phyloP scores from a whole-genome alignment of 2,797 vertebrate genomes.

The Girardinus metallicus region DNA sequence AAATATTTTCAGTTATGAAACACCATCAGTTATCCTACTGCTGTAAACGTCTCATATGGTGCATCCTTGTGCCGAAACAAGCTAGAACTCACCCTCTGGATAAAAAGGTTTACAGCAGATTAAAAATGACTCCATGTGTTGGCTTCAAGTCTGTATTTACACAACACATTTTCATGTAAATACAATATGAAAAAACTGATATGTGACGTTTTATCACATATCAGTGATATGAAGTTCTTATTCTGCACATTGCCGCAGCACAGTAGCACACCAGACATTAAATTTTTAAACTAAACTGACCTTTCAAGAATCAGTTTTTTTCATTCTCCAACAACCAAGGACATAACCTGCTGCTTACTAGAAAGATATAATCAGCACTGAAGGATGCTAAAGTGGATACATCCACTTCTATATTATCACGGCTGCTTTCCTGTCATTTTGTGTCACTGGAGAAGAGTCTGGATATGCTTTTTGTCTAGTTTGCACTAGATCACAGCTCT shows the following conservation, averaged over 20 bases:
- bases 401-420: slow-evolving; percentile 3
- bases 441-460: slow-evolving; percentile 27
- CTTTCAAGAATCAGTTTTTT: slow-evolving; percentile 1
- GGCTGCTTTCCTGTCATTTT: slow-evolving; percentile 11
- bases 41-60: not conserved
- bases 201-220: no score
- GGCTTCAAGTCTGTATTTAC: not conserved
- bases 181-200: not conserved
- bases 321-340: slow-evolving; percentile 1
- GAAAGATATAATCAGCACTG: not conserved
- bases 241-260: not conserved
- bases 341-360: not conserved
- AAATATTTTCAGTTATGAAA: not conserved
- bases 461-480: slow-evolving; percentile 5
- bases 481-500: slow-evolving; percentile 13
- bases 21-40: not conserved
- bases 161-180: not conserved
- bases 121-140: not conserved
- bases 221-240: not conserved
- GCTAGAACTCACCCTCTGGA: not conserved
- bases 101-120: not conserved
- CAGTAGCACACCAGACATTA: not conserved
- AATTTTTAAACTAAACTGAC: slow-evolving; percentile 5
- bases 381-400: not conserved
- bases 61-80: not conserved